Percentiles rank a stretch among this genome's conserved stretches.
Conservation (phyloP, 2,113 vertebrate genomes). For the Apus apus region DNA sequence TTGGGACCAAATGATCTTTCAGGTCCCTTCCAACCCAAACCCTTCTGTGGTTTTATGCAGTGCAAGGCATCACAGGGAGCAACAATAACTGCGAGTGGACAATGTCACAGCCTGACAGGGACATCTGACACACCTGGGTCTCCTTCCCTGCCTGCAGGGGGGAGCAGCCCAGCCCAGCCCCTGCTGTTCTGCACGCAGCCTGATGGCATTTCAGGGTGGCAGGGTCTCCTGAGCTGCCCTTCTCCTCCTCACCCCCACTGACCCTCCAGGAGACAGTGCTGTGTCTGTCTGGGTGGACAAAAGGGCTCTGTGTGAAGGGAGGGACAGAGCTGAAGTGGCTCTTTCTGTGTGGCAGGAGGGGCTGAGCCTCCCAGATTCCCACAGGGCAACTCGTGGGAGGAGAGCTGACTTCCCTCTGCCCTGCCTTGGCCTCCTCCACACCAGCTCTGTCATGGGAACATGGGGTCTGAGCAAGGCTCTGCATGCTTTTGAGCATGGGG, state of each 20-base stretch:
- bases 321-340: neutral
- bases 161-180: neutral
- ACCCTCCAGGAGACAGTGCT: neutral
- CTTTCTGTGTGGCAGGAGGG: neutral
- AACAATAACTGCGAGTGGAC: accelerated
- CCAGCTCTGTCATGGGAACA: neutral
- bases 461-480: neutral
- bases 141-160: neutral
- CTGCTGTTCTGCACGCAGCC: accelerated
- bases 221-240: neutral
- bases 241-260: neutral
- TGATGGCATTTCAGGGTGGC: neutral
- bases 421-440: neutral
- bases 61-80: neutral
- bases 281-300: neutral
- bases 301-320: neutral
- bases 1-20: no score
- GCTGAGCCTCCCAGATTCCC: neutral
- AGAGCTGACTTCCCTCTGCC: neutral
- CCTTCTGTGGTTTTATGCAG: neutral
- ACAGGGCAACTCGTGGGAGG: neutral
- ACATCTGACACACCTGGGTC: neutral
- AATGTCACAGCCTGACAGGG: neutral
- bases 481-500: neutral
- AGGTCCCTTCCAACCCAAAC: no score